Evolutionary conservation across 1,140 invertebrate species (phyloP), one percentile per base, ranked within the genome.

Genomic region (Hyles euphorbiae): DNA sequence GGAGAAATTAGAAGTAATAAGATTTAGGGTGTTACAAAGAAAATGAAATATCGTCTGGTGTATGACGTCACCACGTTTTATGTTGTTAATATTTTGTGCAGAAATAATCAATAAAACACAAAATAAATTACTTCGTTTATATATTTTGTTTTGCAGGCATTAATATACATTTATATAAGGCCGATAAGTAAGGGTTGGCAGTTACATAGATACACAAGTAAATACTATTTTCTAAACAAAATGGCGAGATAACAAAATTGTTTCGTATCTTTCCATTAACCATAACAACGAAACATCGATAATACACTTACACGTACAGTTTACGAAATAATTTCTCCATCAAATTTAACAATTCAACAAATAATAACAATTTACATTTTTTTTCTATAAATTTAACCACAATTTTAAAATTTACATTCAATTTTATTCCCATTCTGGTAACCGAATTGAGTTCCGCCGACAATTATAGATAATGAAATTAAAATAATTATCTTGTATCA

Each of bases 131-230:
- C 56, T 68, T 72, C 50, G 65, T 74, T 68, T 71, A 75, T 74
- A 75, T 74, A 68, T 67, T 71, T 73, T 55, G 65, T 73, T 72
- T 73, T 36, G 68, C 70, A 73, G 75, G 72, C 75, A 73, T 66
- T 73, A 71, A 70, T 56, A 71, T 78, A 78, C 75, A 75, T 70
- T 63, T 47, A 63, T 67, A 52, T 65, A 61, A 72, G 72, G 72
- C 75, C 59, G 60, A 66, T 76, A 70, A 65, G 56, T 66, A 63
- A 65, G 65, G 57, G 56, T 54, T 64, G 62, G 59, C 67, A 53
- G 50, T 50, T 43, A 58, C 44, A 48, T 55, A 63, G n/a, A 55
- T 55, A 61, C 43, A 45, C 44, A 64, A 44, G 44, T 36, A 3
- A 47, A 43, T 48, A 59, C 52, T 47, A 63, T 51, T 58, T 55